Conservation (phyloP, 2,113 vertebrate species). For the Trematomus loennbergii region DNA sequence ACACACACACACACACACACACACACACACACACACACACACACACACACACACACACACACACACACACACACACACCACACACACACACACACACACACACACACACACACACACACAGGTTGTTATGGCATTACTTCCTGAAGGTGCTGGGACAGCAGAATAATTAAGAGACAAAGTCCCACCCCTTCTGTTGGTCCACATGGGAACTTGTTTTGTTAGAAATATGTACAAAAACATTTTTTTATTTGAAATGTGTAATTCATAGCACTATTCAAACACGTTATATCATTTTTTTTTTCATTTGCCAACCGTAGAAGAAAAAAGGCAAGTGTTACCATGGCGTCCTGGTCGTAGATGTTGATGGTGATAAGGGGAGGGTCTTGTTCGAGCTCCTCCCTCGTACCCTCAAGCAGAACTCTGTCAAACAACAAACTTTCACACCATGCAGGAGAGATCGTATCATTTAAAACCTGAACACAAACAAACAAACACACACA, state of each 20-base stretch:
- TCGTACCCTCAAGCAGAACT: conserved; percentile 90
- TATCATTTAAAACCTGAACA: conserved; percentile 87
- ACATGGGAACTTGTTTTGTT: too few relatives aligned
- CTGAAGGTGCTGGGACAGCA: neutral
- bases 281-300: too few relatives aligned
- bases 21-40: too few relatives aligned
- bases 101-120: too few relatives aligned
- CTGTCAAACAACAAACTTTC: conserved; percentile 92
- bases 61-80: neutral
- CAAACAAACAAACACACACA: conserved; percentile 27
- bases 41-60: neutral
- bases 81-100: neutral
- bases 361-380: conserved; percentile 89
- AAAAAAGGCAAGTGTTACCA: conserved; percentile 44
- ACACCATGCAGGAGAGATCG: conserved; percentile 92
- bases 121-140: neutral
- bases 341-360: conserved; percentile 86
- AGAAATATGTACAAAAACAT: too few relatives aligned
- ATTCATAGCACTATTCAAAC: too few relatives aligned
- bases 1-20: too few relatives aligned
- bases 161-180: too few relatives aligned
- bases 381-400: conserved; percentile 88
- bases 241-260: too few relatives aligned
- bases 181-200: too few relatives aligned
- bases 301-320: neutral